A percentile compares a stretch with the other conserved stretches of the same genome.
These are phyloP conservation scores for Xenus cinereus DNA, from an alignment of 2,113 vertebrate genomes.

Conservation along the genomic window DNA sequence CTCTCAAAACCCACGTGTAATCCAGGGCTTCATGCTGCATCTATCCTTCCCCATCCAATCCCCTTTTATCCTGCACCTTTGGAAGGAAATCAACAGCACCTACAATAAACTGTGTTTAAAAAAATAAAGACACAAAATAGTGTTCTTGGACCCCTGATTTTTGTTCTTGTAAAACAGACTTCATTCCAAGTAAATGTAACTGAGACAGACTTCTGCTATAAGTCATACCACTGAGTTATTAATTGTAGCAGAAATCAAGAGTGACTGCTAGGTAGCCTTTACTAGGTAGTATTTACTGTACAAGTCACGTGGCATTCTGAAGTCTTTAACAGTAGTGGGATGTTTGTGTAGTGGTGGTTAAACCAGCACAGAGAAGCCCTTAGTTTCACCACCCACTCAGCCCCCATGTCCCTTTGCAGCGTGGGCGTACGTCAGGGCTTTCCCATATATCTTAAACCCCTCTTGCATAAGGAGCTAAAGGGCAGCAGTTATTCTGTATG, in stretches of 20 bases:
- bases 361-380: neutral
- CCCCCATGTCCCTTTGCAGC: rapidly evolving
- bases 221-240: neutral
- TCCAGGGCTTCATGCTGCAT: neutral
- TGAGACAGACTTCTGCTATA: neutral
- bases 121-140: neutral
- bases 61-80: neutral
- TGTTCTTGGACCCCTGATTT: neutral
- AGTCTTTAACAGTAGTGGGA: neutral
- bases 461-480: neutral
- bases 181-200: neutral
- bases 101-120: neutral
- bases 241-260: neutral
- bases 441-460: neutral
- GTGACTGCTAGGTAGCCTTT: neutral
- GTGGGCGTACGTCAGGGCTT: rapidly evolving
- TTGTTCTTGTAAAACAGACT: neutral
- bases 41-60: neutral
- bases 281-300: too few species aligned
- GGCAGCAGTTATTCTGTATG: neutral
- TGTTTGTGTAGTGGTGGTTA: rapidly evolving
- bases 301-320: neutral
- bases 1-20: neutral
- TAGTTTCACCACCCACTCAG: neutral
- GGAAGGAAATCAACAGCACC: neutral